Conservation (phyloP, 2,113 vertebrate species). For the Noturus placidus region DNA sequence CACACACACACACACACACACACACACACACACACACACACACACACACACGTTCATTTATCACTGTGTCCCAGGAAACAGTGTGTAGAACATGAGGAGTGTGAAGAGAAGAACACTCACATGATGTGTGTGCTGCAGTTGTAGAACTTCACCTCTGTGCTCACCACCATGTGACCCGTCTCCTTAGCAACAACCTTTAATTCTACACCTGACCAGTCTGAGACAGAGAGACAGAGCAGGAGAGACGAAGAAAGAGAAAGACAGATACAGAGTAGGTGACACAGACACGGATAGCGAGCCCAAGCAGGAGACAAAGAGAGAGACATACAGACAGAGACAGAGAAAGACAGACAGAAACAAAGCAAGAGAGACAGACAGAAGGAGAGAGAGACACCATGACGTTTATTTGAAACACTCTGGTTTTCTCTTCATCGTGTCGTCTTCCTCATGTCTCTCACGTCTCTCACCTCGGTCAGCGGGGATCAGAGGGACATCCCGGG, state of each 20-base stretch:
- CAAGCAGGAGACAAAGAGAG: neutral
- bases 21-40: conserved; percentile 26
- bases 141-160: conserved; percentile 96
- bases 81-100: neutral
- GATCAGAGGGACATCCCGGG: conserved; percentile 87
- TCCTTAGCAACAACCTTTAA: conserved; percentile 88
- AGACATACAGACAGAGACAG: no score
- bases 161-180: conserved; percentile 88
- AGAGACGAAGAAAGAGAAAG: neutral
- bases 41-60: neutral
- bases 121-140: conserved; percentile 96
- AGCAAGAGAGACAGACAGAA: neutral
- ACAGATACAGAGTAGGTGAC: neutral
- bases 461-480: conserved; percentile 85
- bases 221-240: neutral
- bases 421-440: neutral
- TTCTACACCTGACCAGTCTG: conserved; percentile 90
- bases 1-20: conserved; percentile 86
- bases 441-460: conserved; percentile 70
- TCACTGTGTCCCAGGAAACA: neutral
- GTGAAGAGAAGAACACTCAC: conserved; percentile 71
- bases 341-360: neutral
- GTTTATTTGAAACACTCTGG: neutral
- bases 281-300: neutral
- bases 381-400: conserved; percentile 21